These are phyloP conservation scores for Hycleus cichorii DNA, from an alignment of 1,140 invertebrate genomes.

Conservation along the genomic window DNA sequence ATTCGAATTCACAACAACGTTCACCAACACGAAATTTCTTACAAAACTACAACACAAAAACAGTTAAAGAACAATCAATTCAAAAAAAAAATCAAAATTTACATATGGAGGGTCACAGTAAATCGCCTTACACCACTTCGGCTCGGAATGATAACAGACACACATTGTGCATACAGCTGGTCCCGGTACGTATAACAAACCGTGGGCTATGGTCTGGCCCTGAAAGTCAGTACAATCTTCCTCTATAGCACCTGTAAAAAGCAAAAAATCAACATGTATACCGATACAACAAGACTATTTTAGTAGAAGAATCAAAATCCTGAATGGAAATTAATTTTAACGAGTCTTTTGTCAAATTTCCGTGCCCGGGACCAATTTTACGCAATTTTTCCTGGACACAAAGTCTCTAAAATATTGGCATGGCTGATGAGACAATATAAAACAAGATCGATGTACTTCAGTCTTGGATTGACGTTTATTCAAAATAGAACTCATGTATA, in stretches of 20 bases:
- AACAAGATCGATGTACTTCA: no score
- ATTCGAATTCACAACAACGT: constrained; percentile 69
- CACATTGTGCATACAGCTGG: constrained; percentile 79
- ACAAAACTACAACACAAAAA: constrained; percentile 53
- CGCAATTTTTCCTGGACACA: no score
- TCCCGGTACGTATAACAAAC: constrained; percentile 73
- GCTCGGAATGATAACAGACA: constrained; percentile 76
- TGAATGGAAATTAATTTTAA: no score
- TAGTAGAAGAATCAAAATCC: no score
- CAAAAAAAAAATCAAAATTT: constrained; percentile 42
- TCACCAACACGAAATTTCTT: constrained; percentile 67
- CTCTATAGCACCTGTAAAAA: constrained; percentile 52
- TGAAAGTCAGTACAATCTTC: constrained; percentile 76
- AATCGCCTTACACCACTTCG: constrained; percentile 79
- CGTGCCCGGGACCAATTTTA: no score
- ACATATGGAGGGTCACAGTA: constrained; percentile 79
- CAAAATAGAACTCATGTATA: no score
- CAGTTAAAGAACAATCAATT: not conserved
- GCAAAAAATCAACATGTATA: constrained; percentile 2
- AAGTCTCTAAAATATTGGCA: no score
- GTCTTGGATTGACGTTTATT: no score
- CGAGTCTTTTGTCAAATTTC: no score
- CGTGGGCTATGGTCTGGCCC: constrained; percentile 65
- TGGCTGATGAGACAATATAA: no score
- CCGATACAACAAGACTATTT: no score